Percentiles rank a stretch among this genome's conserved stretches.
Evolutionary conservation across 2,888 invertebrate genomes (phyloP).

Genomic region (Pheosia gnoma): DNA sequence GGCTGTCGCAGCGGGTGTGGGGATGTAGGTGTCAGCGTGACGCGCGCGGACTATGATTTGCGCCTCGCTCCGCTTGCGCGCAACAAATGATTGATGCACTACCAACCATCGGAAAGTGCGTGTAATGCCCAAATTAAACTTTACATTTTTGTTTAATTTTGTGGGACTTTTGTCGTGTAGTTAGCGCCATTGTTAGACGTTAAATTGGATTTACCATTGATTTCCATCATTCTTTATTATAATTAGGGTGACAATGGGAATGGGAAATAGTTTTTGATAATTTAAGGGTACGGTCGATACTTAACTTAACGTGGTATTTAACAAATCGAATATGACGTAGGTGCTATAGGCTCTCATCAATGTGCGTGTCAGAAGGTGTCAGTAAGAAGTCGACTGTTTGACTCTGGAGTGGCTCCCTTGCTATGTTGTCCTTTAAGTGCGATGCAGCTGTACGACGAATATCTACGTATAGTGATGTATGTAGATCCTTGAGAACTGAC

Average conservation of each 20-base stretch:
- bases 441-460: neutral
- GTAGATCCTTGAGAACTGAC: neutral
- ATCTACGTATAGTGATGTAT: too few relatives aligned
- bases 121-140: conserved; percentile 63
- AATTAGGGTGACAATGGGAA: neutral
- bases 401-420: too few relatives aligned
- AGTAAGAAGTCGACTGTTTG: too few relatives aligned
- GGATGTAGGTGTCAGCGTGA: conserved; percentile 78
- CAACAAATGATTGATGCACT: conserved; percentile 74
- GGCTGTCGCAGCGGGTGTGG: conserved; percentile 26
- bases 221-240: neutral
- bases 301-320: too few relatives aligned
- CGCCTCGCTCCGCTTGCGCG: conserved; percentile 74
- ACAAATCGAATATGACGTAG: too few relatives aligned
- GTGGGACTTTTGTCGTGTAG: conserved; percentile 32
- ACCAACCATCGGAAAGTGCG: conserved; percentile 70
- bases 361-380: too few relatives aligned
- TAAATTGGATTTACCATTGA: conserved; percentile 13
- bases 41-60: conserved; percentile 79
- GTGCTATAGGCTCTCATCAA: too few relatives aligned
- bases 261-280: neutral
- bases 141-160: conserved; percentile 52
- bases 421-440: too few relatives aligned
- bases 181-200: conserved; percentile 39
- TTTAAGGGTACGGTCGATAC: too few relatives aligned